phyloP scores from a whole-genome alignment of 2,797 vertebrate species.

The Enteromius radiatus region DNA sequence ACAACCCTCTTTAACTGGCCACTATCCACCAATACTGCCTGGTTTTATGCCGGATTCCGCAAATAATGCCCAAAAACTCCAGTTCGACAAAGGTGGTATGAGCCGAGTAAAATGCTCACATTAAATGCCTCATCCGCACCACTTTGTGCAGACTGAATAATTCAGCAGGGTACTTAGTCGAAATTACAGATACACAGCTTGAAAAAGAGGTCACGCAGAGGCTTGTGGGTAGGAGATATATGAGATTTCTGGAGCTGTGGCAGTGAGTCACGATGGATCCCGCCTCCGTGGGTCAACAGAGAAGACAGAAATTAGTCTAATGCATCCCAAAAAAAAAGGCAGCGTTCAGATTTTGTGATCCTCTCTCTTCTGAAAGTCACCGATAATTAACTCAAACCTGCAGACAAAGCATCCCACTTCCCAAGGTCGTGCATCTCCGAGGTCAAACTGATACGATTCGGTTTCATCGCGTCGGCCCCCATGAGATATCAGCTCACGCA shows the following conservation, averaged over 20 bases:
- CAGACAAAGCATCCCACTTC: slow-evolving; percentile 44
- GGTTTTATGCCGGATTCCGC: slow-evolving; percentile 38
- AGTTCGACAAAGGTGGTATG: slow-evolving; percentile 43
- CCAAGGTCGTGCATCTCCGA: slow-evolving; percentile 45
- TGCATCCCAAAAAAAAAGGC: slow-evolving; percentile 45
- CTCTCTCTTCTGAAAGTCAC: slow-evolving; percentile 46
- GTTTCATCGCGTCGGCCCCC: slow-evolving; percentile 42
- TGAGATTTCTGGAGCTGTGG: slow-evolving; percentile 30
- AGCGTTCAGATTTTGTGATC: slow-evolving; percentile 7
- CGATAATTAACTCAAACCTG: slow-evolving; percentile 52
- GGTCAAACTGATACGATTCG: slow-evolving; percentile 52
- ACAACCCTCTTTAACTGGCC: slow-evolving; percentile 49
- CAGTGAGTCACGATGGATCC: slow-evolving; percentile 39
- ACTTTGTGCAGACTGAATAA: slow-evolving; percentile 68
- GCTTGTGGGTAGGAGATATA: slow-evolving; percentile 43
- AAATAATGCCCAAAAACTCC: slow-evolving; percentile 35
- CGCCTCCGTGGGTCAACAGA: slow-evolving; percentile 44
- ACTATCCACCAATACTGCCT: slow-evolving; percentile 51
- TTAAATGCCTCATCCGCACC: slow-evolving; percentile 68
- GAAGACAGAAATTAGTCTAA: slow-evolving; percentile 52
- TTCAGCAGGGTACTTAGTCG: slow-evolving; percentile 57
- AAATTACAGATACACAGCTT: slow-evolving; percentile 44
- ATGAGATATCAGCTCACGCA: slow-evolving; percentile 42
- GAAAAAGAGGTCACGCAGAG: slow-evolving; percentile 31
- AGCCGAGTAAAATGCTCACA: slow-evolving; percentile 63